Evolutionary conservation across 2,113 vertebrate species (phyloP).

Genomic region (Casuarius casuarius): DNA sequence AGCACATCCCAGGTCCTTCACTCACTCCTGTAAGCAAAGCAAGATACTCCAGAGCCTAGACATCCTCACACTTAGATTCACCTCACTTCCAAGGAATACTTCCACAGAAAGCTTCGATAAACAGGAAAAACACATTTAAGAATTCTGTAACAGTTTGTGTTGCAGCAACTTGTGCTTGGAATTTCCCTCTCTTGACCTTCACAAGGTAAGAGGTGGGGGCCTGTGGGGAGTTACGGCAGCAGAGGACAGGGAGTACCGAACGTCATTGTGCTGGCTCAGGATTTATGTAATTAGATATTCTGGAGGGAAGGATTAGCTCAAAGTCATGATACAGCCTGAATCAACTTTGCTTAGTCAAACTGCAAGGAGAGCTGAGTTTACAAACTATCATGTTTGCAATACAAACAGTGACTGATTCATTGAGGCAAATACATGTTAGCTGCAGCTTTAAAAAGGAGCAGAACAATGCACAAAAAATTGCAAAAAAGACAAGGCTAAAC

Average conservation of each 20-base stretch:
- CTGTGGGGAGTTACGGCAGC: neutral
- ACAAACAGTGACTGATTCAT: conserved; percentile 29
- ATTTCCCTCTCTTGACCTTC: conserved; percentile 52
- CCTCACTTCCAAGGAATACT: neutral
- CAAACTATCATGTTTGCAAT: neutral
- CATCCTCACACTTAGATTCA: neutral
- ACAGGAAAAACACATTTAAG: neutral
- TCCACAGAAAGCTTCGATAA: neutral
- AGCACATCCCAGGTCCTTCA: neutral
- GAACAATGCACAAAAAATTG: neutral
- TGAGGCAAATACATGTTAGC: neutral
- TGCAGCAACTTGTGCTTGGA: neutral
- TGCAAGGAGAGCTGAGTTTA: conserved; percentile 7
- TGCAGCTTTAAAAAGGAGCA: neutral
- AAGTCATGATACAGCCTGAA: neutral
- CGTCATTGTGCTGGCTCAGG: neutral
- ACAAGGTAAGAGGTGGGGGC: neutral
- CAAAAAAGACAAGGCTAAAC: neutral
- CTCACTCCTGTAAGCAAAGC: neutral
- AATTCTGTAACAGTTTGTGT: neutral
- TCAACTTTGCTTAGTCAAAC: conserved; percentile 15
- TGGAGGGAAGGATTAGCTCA: conserved; percentile 28
- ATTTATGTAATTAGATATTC: neutral
- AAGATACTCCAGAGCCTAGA: neutral
- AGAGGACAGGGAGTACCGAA: neutral